Evolutionary conservation across 1,140 invertebrate genomes (phyloP).

Genomic region (Drosophila hydei): DNA sequence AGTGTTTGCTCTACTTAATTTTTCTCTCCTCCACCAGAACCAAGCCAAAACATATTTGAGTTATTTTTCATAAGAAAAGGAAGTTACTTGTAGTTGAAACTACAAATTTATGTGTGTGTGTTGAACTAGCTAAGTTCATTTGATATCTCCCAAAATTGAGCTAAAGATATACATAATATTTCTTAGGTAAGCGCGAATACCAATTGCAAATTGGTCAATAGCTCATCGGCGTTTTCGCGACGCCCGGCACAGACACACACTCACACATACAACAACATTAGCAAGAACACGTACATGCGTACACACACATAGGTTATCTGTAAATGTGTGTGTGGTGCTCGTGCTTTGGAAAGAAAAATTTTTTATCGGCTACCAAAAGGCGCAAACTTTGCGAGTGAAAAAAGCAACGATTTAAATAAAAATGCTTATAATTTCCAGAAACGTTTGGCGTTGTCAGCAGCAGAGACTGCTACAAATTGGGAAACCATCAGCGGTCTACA

Average conservation of each 20-base stretch:
- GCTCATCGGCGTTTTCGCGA: constrained; percentile 71
- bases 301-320: constrained; percentile 15
- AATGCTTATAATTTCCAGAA: constrained; percentile 75
- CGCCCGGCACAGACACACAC: constrained; percentile 62
- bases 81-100: background rate
- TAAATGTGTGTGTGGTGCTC: constrained; percentile 53
- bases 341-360: constrained; percentile 55
- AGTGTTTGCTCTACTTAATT: constrained; percentile 8
- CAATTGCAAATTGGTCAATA: constrained; percentile 41
- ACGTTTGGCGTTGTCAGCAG: constrained; percentile 67
- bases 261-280: constrained; percentile 13
- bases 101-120: background rate
- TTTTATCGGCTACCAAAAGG: constrained; percentile 38
- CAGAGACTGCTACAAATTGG: constrained; percentile 50
- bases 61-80: constrained; percentile 35
- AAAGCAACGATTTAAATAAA: constrained; percentile 31
- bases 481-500: constrained; percentile 38
- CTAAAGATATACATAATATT: background rate
- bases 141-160: background rate
- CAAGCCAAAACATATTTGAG: constrained; percentile 70
- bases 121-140: background rate
- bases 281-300: constrained; percentile 15
- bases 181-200: constrained; percentile 20
- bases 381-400: constrained; percentile 24
- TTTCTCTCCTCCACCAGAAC: constrained; percentile 19